Evolutionary conservation across 2,797 vertebrate genomes (phyloP).

Genomic region (Arnoldichthys spilopterus): DNA sequence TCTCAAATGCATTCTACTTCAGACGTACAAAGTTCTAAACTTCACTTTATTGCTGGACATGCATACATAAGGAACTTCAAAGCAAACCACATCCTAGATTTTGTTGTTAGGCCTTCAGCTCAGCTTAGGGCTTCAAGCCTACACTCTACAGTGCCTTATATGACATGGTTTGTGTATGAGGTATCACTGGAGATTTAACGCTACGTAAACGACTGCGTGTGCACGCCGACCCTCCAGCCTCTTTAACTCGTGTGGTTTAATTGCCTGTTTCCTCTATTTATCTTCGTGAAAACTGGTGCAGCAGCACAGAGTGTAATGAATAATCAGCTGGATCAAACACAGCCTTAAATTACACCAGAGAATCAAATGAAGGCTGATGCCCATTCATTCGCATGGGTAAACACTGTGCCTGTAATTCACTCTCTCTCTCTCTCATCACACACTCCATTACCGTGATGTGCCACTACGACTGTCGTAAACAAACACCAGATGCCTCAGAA

Average conservation of each 20-base stretch:
- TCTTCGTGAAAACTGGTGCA: conserved; percentile 74
- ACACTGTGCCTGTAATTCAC: conserved; percentile 76
- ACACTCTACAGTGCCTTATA: not conserved
- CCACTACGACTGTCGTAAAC: conserved; percentile 81
- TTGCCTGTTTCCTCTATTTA: conserved; percentile 85
- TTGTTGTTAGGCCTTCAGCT: not conserved
- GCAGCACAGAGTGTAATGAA: conserved; percentile 77
- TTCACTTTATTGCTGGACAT: not conserved
- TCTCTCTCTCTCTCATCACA: conserved; percentile 75
- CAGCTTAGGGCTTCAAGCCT: not conserved
- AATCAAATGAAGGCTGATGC: conserved; percentile 80
- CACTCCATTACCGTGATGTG: conserved; percentile 83
- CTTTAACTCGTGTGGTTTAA: conserved; percentile 77
- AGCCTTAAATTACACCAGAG: conserved; percentile 79
- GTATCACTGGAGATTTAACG: conserved; percentile 4
- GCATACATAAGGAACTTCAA: not conserved
- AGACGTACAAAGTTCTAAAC: not conserved
- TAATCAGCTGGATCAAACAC: conserved; percentile 80
- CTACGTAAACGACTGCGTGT: conserved; percentile 76
- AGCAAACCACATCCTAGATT: not conserved
- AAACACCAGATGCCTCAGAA: conserved; percentile 79
- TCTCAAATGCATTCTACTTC: not conserved
- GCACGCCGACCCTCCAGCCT: conserved; percentile 67
- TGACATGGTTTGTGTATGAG: not conserved
- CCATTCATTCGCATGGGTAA: conserved; percentile 63